Conservation (phyloP, 2,113 vertebrate genomes). For the Diadophis punctatus region DNA sequence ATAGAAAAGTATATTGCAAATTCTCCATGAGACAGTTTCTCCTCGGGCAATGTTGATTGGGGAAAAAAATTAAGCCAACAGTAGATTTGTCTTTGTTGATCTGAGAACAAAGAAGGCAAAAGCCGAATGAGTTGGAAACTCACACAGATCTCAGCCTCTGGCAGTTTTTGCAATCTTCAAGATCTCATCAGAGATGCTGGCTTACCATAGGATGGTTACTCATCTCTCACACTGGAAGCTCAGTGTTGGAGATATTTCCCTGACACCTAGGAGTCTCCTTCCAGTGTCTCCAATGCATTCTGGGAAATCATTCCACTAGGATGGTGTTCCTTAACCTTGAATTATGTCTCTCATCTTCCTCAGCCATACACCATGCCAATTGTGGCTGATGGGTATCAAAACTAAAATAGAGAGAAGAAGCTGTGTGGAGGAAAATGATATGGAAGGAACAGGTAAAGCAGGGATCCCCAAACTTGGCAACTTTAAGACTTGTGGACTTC, state of each 20-base stretch:
- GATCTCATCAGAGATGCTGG: background rate
- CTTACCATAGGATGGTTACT: background rate
- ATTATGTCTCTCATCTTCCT: background rate
- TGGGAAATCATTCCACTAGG: background rate
- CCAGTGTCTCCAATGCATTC: background rate
- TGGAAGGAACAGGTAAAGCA: background rate
- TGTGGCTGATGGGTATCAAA: background rate
- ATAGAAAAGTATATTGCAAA: background rate
- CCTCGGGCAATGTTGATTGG: background rate
- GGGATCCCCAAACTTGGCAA: too few species aligned
- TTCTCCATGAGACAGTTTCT: background rate
- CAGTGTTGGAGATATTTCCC: background rate
- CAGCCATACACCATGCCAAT: background rate
- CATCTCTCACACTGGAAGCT: background rate
- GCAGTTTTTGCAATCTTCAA: background rate
- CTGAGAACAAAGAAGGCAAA: background rate
- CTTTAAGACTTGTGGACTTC: too few species aligned
- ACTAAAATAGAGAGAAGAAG: background rate
- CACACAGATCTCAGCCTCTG: background rate
- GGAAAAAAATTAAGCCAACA: accelerated
- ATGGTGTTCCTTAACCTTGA: background rate
- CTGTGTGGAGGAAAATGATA: background rate
- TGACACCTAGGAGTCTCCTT: background rate
- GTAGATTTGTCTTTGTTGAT: background rate
- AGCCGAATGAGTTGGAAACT: background rate